Base-by-base conservation (phyloP, 2,888 invertebrate species). In the Drosophila fulvimacula region DNA sequence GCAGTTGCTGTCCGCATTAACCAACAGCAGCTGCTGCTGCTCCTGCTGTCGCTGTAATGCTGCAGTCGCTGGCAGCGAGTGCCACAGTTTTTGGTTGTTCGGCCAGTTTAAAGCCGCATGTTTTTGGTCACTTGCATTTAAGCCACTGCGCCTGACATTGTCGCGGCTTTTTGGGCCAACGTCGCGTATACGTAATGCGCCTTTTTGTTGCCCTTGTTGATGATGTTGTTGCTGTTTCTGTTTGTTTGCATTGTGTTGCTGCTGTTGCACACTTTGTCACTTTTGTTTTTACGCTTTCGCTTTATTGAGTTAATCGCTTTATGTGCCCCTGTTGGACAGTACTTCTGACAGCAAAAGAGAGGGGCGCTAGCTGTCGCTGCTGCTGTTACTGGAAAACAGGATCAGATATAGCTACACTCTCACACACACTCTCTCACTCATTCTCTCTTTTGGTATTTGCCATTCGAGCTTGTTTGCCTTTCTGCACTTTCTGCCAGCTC, bases 281-380 rank as follows among this genome's bases (percentile, higher is more conserved):
- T 81, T 84, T 80, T 80, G 84, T 80, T 80, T 80, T 81, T 81
- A 74, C 82, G 82, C 79, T 81, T 74, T 69, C 81, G 82, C 85
- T 81, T 81, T 81, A 81, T 81, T 81, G 85, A 81, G 85, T 81
- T 81, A 81, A 84, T 81, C 81, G 81, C 85, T 81, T 81, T 81
- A 81, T 81, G 82, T 82, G 62, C 42, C 62, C 69, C 46, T 52
- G 51, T 52, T 46, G 70, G 34, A 58, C 58, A 51, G 42, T 46
- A 17, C 15, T 44, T 44, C 17, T 49, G 68, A 36, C 66, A 48
- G 67, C 66, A 44, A 56, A 34, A 51, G 36, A 13, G 48, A 7
- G n/a, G 19, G 19, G 34, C 17, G 61, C 27, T 5, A n/a, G 6
- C 51, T 15, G 36, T 11, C 4, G 13, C 15, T 44, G n/a, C 27